Evolutionary conservation across 1,140 invertebrate genomes (phyloP).

Genomic region (Atta colombica): DNA sequence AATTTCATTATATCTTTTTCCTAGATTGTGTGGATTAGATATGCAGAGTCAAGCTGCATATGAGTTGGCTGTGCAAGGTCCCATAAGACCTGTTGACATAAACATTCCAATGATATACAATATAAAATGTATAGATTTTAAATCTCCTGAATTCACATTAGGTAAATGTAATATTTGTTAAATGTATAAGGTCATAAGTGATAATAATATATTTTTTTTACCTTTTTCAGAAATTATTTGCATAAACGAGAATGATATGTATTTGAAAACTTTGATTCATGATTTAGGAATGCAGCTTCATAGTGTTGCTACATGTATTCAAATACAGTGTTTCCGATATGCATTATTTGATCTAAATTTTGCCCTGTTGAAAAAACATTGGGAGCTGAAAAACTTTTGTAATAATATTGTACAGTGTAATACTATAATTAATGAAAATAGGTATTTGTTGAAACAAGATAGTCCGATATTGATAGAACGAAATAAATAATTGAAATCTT

Average conservation of each 20-base stretch:
- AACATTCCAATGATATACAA: constrained; percentile 94
- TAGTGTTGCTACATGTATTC: constrained; percentile 92
- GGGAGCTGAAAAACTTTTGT: constrained; percentile 91
- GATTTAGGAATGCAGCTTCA: constrained; percentile 93
- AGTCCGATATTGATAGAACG: constrained; percentile 78
- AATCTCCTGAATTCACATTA: constrained; percentile 94
- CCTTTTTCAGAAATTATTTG: constrained; percentile 92
- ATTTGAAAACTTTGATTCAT: constrained; percentile 91
- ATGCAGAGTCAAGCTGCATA: constrained; percentile 95
- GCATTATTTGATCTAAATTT: constrained; percentile 93
- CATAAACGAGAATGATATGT: constrained; percentile 93
- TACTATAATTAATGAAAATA: constrained; percentile 87
- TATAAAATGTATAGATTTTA: constrained; percentile 94
- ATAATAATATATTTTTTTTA: constrained; percentile 29
- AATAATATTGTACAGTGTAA: constrained; percentile 90
- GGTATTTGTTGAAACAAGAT: constrained; percentile 84
- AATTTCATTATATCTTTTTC: constrained; percentile 30
- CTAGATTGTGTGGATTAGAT: constrained; percentile 92
- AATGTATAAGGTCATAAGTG: background rate
- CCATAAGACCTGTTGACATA: constrained; percentile 90
- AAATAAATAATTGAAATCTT: constrained; percentile 25
- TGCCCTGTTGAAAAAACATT: constrained; percentile 94
- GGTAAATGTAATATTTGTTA: constrained; percentile 86
- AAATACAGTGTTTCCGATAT: constrained; percentile 93
- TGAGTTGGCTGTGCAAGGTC: constrained; percentile 93